phyloP scores from a whole-genome alignment of 2,797 vertebrate species.

The Scolopax rusticola region DNA sequence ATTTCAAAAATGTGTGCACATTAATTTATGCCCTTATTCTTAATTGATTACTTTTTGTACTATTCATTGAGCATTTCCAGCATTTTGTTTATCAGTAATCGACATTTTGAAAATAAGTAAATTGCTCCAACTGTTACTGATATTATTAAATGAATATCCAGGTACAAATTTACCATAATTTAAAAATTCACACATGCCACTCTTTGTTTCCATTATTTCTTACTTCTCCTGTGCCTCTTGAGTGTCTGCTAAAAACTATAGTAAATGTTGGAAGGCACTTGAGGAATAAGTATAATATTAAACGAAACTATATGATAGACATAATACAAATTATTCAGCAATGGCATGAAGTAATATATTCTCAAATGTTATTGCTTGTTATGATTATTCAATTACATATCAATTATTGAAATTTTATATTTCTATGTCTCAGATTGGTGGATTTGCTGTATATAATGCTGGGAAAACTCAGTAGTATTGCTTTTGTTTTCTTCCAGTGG shows the following conservation, averaged over 20 bases:
- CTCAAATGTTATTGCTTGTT: background rate
- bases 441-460: background rate
- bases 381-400: background rate
- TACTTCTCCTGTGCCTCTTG: background rate
- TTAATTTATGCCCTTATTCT: background rate
- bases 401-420: background rate
- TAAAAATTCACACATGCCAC: background rate
- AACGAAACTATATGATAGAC: background rate
- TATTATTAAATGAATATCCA: background rate
- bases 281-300: background rate
- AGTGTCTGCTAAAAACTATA: background rate
- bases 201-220: background rate
- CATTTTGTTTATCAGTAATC: background rate
- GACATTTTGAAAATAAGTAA: background rate
- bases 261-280: background rate
- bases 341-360: background rate
- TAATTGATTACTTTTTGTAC: background rate
- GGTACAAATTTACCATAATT: background rate
- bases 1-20: background rate
- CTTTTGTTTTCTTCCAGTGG: background rate
- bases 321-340: background rate
- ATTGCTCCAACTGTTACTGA: background rate
- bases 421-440: background rate
- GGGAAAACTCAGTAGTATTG: background rate
- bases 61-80: background rate